These are phyloP conservation scores for Drepana falcataria DNA, from an alignment of 2,888 invertebrate genomes.

Conservation along the genomic window DNA sequence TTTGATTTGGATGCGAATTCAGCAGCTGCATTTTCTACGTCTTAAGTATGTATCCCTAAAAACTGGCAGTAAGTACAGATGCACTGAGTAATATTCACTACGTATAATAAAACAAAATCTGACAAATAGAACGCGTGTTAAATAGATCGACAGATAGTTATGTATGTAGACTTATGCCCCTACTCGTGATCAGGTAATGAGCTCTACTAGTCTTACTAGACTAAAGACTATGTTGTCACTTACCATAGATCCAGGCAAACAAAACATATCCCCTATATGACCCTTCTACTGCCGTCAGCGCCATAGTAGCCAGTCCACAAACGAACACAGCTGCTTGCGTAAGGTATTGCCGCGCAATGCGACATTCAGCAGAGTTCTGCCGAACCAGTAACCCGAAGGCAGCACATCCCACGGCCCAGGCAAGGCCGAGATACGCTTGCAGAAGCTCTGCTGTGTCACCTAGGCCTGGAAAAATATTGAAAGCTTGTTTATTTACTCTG, in stretches of 20 bases:
- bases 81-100: no score
- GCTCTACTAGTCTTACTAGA: no score
- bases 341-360: conserved; percentile 90
- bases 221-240: conserved; percentile 17
- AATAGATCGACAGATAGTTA: no score
- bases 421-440: conserved; percentile 88
- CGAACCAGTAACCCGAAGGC: conserved; percentile 90
- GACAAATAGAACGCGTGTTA: no score
- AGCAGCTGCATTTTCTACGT: no score
- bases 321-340: conserved; percentile 89
- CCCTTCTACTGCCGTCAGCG: conserved; percentile 86
- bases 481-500: not conserved
- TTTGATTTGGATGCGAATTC: no score
- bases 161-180: no score
- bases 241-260: conserved; percentile 90
- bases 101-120: no score
- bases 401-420: conserved; percentile 89
- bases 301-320: conserved; percentile 86
- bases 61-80: no score
- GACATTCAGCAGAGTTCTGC: conserved; percentile 89
- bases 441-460: conserved; percentile 81
- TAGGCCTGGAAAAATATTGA: conserved; percentile 43
- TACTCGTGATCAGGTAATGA: no score
- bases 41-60: no score
- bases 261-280: conserved; percentile 87